Percentiles rank a stretch among this genome's conserved stretches.
Evolutionary conservation across 2,113 vertebrate genomes (phyloP).

Genomic region (Larimichthys crocea): DNA sequence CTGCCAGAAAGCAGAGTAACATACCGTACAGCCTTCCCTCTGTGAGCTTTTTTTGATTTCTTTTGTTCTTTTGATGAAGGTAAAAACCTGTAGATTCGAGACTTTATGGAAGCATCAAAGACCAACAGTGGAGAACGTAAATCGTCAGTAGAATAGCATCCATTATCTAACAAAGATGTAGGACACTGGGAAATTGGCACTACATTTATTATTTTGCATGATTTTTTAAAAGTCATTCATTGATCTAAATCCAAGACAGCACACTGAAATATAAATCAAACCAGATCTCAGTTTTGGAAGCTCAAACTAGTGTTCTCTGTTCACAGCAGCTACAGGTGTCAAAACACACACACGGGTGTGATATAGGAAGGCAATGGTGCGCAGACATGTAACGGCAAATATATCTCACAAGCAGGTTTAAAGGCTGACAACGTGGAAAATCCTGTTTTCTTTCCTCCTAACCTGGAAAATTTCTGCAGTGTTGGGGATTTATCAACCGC

Average conservation of each 20-base stretch:
- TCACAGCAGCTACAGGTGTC: slow-evolving; percentile 61
- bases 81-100: slow-evolving; percentile 24
- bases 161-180: background rate
- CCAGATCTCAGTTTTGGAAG: background rate
- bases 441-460: slow-evolving; percentile 51
- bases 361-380: slow-evolving; percentile 20
- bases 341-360: slow-evolving; percentile 22
- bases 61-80: slow-evolving; percentile 58
- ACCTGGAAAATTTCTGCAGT: slow-evolving; percentile 47
- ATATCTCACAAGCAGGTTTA: slow-evolving; percentile 45
- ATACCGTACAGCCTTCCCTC: background rate
- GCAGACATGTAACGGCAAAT: slow-evolving; percentile 28
- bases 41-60: background rate
- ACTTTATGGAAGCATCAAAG: slow-evolving; percentile 32
- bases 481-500: slow-evolving; percentile 47
- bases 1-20: background rate
- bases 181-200: background rate
- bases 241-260: background rate
- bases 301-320: background rate
- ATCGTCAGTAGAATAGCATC: background rate
- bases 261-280: background rate
- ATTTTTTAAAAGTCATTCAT: background rate
- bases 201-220: background rate
- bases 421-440: slow-evolving; percentile 56
- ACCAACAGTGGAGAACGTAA: background rate